phyloP scores from a whole-genome alignment of 2,797 vertebrate genomes.

The Artibeus lituratus region DNA sequence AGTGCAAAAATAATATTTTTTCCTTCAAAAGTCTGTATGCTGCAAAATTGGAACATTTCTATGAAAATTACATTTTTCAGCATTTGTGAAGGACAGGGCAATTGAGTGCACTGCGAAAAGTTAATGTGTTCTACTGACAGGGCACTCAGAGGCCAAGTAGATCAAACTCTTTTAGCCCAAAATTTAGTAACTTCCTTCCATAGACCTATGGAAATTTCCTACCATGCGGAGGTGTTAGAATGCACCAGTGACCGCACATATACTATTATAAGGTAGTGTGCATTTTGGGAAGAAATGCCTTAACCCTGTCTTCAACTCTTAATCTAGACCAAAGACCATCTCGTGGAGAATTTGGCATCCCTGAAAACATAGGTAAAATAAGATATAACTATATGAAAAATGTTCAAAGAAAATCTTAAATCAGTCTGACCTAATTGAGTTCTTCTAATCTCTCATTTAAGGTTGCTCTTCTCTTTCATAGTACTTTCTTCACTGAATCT shows the following conservation, averaged over 20 bases:
- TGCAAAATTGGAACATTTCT: constrained; percentile 63
- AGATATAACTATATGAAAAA: not conserved
- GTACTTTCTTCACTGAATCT: not conserved
- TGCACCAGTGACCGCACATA: not conserved
- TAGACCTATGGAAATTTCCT: not conserved
- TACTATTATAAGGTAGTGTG: not conserved
- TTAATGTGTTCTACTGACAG: constrained; percentile 36
- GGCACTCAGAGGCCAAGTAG: not conserved
- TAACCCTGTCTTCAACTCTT: not conserved
- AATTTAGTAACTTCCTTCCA: not conserved
- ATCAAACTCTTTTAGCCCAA: not conserved
- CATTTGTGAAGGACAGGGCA: constrained; percentile 60
- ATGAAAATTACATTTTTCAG: constrained; percentile 71
- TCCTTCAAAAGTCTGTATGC: constrained; percentile 53
- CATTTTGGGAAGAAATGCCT: not conserved
- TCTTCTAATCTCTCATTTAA: not conserved
- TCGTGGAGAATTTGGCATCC: not conserved
- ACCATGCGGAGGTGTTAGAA: not conserved
- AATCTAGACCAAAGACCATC: not conserved
- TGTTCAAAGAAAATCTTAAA: not conserved
- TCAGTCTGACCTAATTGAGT: not conserved
- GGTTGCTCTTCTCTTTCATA: not conserved
- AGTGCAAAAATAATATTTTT: constrained; percentile 44
- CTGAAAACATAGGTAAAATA: not conserved
- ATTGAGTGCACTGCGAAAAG: constrained; percentile 42